phyloP scores from a whole-genome alignment of 2,797 vertebrate species.

The Parambassis ranga region DNA sequence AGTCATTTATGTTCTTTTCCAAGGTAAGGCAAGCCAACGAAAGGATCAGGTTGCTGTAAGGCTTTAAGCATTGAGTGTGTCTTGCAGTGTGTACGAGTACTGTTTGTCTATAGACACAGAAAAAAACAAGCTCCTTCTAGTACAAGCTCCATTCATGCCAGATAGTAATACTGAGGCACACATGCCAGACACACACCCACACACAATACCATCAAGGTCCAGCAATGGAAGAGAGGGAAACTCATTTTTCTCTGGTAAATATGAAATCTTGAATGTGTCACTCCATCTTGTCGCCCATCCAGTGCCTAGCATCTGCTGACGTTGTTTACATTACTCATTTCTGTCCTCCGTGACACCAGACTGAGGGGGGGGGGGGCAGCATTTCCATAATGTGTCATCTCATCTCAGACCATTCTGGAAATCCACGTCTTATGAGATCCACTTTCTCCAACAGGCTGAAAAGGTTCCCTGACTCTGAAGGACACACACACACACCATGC shows the following conservation, averaged over 20 bases:
- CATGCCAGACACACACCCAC: not conserved
- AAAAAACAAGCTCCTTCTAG: not conserved
- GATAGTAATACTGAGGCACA: no score
- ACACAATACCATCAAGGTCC: conserved; percentile 9
- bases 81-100: no score
- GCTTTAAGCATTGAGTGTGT: no score
- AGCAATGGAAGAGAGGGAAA: conserved; percentile 4
- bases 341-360: conserved; percentile 33
- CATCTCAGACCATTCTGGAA: conserved; percentile 35
- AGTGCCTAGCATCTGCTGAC: conserved; percentile 10
- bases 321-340: conserved; percentile 49
- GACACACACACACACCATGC: no score
- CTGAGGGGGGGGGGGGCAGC: conserved; percentile 8
- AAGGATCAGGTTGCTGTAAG: no score
- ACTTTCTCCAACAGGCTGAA: no score
- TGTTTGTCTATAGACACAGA: no score
- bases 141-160: not conserved
- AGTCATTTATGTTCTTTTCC: no score
- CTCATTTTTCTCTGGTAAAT: conserved; percentile 52
- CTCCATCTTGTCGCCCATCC: conserved; percentile 25
- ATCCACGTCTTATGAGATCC: conserved; percentile 43
- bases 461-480: no score
- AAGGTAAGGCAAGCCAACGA: no score
- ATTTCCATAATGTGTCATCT: conserved; percentile 66
- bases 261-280: conserved; percentile 53